Conservation (phyloP, 2,113 vertebrate genomes). For the Callochromis pleurospilus region DNA sequence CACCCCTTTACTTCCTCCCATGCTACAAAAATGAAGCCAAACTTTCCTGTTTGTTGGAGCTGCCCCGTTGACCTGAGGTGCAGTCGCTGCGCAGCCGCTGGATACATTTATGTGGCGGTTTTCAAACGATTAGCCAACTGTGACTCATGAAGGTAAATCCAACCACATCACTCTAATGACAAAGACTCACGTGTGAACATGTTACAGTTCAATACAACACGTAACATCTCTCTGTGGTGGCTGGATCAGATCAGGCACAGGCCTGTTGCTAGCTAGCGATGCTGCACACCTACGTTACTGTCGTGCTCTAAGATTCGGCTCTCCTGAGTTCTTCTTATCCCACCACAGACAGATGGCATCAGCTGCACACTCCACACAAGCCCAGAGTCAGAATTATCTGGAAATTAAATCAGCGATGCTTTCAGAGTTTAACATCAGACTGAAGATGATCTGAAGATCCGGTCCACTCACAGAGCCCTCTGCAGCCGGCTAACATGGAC, state of each 20-base stretch:
- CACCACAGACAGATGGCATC: background rate
- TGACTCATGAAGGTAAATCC: background rate
- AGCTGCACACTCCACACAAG: background rate
- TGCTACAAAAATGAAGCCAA: background rate
- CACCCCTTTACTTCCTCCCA: background rate
- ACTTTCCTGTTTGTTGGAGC: background rate
- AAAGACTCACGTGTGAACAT: background rate
- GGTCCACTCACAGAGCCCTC: background rate
- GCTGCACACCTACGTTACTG: background rate
- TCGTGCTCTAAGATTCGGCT: background rate
- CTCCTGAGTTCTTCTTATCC: background rate
- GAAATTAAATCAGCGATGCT: rapidly evolving
- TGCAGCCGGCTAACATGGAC: background rate
- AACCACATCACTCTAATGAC: background rate
- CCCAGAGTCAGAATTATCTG: background rate
- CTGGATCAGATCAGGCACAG: background rate
- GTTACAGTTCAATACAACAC: background rate
- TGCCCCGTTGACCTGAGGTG: background rate
- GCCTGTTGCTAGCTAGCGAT: background rate
- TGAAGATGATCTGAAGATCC: background rate
- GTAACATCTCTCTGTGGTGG: rapidly evolving
- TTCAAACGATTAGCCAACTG: rapidly evolving
- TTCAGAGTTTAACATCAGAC: background rate
- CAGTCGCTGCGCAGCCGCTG: background rate
- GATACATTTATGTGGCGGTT: background rate